Conservation (phyloP, 1,140 invertebrate species). For the Drosophila mauritiana region DNA sequence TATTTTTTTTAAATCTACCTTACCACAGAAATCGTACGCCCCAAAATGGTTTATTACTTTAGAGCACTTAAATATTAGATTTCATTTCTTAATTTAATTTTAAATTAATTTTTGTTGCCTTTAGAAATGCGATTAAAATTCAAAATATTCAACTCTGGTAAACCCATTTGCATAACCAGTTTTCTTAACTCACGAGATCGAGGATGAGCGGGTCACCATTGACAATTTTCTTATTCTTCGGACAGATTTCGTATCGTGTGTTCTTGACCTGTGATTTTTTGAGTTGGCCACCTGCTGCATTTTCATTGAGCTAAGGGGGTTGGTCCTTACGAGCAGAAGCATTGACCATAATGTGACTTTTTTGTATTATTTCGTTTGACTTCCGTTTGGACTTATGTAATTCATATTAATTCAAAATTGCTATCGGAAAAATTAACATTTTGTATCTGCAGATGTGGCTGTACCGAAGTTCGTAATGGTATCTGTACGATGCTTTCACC, state of each 20-base stretch:
- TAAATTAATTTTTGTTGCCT: slow-evolving; percentile 26
- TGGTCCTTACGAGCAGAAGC: slow-evolving; percentile 39
- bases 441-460: slow-evolving; percentile 42
- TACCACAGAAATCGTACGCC: slow-evolving; percentile 10
- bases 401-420: slow-evolving; percentile 52
- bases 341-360: slow-evolving; percentile 54
- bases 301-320: neutral
- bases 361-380: slow-evolving; percentile 53
- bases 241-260: slow-evolving; percentile 43
- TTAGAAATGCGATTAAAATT: slow-evolving; percentile 47
- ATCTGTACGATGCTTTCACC: slow-evolving; percentile 55
- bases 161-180: slow-evolving; percentile 71
- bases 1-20: slow-evolving; percentile 6
- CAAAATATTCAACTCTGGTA: slow-evolving; percentile 61
- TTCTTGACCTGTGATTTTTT: slow-evolving; percentile 49
- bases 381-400: slow-evolving; percentile 19
- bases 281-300: slow-evolving; percentile 63
- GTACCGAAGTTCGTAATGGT: slow-evolving; percentile 12
- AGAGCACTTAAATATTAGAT: slow-evolving; percentile 23
- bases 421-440: slow-evolving; percentile 55
- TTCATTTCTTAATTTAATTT: slow-evolving; percentile 14
- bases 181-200: slow-evolving; percentile 34
- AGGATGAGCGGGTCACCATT: slow-evolving; percentile 28
- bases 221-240: slow-evolving; percentile 44
- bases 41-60: slow-evolving; percentile 37